Base-by-base conservation (phyloP, 2,113 vertebrate genomes). In the Dissostichus mawsoni region DNA sequence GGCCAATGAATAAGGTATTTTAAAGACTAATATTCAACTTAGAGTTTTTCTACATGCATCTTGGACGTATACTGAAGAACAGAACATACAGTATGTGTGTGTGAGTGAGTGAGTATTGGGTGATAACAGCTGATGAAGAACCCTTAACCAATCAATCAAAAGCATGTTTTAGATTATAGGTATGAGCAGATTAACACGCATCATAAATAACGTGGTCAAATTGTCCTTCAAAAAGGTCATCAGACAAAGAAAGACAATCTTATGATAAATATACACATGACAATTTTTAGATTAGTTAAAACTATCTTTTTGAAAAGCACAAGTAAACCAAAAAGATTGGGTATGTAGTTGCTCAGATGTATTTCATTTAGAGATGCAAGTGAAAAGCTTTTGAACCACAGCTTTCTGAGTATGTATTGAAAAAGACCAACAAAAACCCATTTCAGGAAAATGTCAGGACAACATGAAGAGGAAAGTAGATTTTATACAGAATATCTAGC, bases 301-400 rank as follows among this genome's bases (percentile, higher is more conserved):
- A 29, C 29, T 29, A 29, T 29, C 29, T 29, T 4, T 29, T 52
- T 23, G 0, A 63, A 52, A 47, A 45, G 12, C 17, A 18, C 0
- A 2, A 20, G 8, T 36, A 53, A 25, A 18, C 5, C n/a, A 36
- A 12, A 45, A 18, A 23, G 17, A 16, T 41, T 41, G 45, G 8
- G 7, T 25, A 29, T 77, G 33, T 11, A 29, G 68, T 23, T 48
- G 18, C 14, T 57, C 13, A 23, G n/a, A 48, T 50, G 23, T 36
- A 69, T 33, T 53, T 4, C n/a, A 29, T 67, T 1, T 20, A 14
- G 11, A 25, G 57, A 44, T 45, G 18, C n/a, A 45, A 23, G 36
- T 23, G 45, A 50, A 76, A 67, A 64, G 13, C 36, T 67, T 57
- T 10, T 45, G 61, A 66, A 65, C 12, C 20, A 48, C 52, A 70